Evolutionary conservation across 2,888 invertebrate species (phyloP), one percentile per base, ranked within the genome.

Genomic region (Trichacis sp.): DNA sequence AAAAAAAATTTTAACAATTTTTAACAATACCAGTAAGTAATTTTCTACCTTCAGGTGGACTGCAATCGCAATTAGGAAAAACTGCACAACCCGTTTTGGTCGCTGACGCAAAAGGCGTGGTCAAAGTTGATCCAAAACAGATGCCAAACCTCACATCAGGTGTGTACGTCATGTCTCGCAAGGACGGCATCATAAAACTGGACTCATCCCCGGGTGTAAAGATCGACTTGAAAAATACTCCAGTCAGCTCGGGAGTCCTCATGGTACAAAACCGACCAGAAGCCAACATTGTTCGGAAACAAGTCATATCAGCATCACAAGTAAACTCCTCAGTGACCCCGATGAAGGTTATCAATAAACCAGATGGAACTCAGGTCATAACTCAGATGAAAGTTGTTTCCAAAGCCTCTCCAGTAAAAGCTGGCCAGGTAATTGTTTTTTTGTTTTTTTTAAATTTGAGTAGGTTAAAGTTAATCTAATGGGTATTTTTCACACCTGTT

Each of bases 81-180:
- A 68, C 76, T 6, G 73, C 50, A 66, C 84, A 71, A 76, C 85
- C 60, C 68, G 84, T 80, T n/a, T 73, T 88, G 20, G 86, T 88
- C 6, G 87, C 87, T 0, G 87, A 87, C 69, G 86, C 87, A 0
- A 91, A 91, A 79, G 91, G 92, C 11, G 90, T 92, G 51, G 90
- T 92, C 61, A 89, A 92, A 83, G 90, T 92, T 15, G 91, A 91
- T 79, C 91, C 91, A 45, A 91, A 91, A 76, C 91, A 91, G 81
- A 88, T 91, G 86, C 90, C 92, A 15, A 86, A 87, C 38, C 77
- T 88, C 51, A 85, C 88, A 71, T 85, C 88, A 74, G 91, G 91
- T 71, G 91, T 92, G 36, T 92, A 92, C 78, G 91, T 92, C 55
- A 91, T 92, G 90, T 91, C 92, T 6, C 90, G 91, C 81, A 92